Base-by-base conservation (phyloP, 2,797 vertebrate species). In the Molossus alvarezi region DNA sequence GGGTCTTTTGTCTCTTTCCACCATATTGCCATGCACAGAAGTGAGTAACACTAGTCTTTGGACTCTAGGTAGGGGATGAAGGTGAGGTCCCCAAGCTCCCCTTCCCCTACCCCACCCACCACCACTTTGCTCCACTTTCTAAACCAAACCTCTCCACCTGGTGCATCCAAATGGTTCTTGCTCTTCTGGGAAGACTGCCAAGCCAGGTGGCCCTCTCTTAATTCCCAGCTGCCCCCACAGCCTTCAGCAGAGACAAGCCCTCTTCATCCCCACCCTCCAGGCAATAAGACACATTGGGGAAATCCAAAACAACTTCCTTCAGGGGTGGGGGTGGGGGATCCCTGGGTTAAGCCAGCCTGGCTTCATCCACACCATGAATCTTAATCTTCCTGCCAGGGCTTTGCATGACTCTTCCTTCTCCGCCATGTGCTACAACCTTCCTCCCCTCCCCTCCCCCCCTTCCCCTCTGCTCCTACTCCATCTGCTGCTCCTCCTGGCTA, bases 401-500 rank as follows among this genome's bases (percentile, higher is more conserved):
- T 25, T n/a, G 71, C 48, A 4, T 1, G 12, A 21, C 69, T 90
- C 86, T n/a, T 27, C 75, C 53, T n/a, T 48, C 84, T 62, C 69
- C 76, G 62, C 51, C 82, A 62, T 27, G 89, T 91, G 95, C 95
- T 91, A 62, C 71, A 80, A 90, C 53, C 86, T 88, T 64, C 94
- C 72, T 77, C 53, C 72, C 18, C 76, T 60, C 25, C 27, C 25
- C 37, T 41, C 37, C 25, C 15, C 27, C 62, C 87, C 83, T 8
- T 82, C 91, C 92, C 87, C 91, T 94, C 91, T 87, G 90, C 96
- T 97, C 96, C 87, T 37, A 11, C 73, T 95, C 97, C 97, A 97
- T 97, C 97, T 97, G 95, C 97, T 6, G 72, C 87, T 95, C 94
- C 96, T 97, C 96, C 95, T 95, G 96, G 93, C 95, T 81, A 92